phyloP scores from a whole-genome alignment of 2,113 vertebrate species.

The Sula dactylatra region DNA sequence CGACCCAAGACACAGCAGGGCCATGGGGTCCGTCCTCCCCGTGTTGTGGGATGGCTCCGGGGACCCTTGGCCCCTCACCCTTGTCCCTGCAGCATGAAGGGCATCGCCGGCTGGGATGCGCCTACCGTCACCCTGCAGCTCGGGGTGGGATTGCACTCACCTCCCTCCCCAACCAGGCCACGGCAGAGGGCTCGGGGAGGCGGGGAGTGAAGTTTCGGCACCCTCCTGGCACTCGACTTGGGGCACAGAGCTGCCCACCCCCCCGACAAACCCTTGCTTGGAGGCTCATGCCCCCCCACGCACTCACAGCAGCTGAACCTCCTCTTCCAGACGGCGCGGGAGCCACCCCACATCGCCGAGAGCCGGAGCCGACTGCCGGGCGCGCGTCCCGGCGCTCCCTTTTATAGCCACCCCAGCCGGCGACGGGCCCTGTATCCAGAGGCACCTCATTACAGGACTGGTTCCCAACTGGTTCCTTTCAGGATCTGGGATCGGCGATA shows the following conservation, averaged over 20 bases:
- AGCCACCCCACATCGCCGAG: conserved; percentile 38
- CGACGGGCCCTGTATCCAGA: conserved; percentile 1
- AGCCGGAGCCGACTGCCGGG: neutral
- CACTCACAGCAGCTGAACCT: conserved; percentile 52
- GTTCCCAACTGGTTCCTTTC: conserved; percentile 55
- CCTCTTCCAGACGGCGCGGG: conserved; percentile 33
- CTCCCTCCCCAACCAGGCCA: neutral
- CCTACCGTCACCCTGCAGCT: neutral
- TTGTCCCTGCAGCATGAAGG: rapidly evolving
- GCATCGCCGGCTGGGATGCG: rapidly evolving
- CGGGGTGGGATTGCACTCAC: neutral
- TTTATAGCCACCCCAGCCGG: neutral
- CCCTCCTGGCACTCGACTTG: neutral
- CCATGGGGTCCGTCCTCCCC: rapidly evolving
- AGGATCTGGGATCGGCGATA: neutral
- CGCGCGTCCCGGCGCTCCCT: neutral
- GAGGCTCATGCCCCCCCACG: rapidly evolving
- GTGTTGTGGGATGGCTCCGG: rapidly evolving
- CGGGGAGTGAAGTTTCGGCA: rapidly evolving
- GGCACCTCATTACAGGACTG: conserved; percentile 32
- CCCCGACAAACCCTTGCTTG: rapidly evolving
- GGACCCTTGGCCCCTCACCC: rapidly evolving
- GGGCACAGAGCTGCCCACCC: neutral
- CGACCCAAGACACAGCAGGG: rapidly evolving
- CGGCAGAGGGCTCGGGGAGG: rapidly evolving